Conservation (phyloP, 2,888 invertebrate species). For the Junonia oenone region DNA sequence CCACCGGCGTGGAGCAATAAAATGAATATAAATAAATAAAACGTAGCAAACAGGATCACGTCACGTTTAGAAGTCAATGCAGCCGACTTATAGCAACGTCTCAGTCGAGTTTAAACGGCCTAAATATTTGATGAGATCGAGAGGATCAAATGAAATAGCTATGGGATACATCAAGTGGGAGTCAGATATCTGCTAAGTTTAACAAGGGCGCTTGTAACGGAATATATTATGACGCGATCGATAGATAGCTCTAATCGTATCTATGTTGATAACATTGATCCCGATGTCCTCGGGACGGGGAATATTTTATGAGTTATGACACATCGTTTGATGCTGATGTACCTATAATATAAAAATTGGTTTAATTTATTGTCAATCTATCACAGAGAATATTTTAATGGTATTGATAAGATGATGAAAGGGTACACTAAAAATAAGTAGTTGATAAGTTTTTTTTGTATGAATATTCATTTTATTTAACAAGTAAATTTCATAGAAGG, state of each 20-base stretch:
- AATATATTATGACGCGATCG: conserved; percentile 66
- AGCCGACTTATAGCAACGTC: conserved; percentile 46
- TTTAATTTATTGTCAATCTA: too few species aligned
- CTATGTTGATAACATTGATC: conserved; percentile 29
- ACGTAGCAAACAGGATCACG: conserved; percentile 34
- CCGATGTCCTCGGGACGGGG: conserved; percentile 15
- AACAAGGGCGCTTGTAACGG: conserved; percentile 68
- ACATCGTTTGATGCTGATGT: background rate
- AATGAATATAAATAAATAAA: conserved; percentile 36
- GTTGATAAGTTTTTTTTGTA: too few species aligned
- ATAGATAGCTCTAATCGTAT: conserved; percentile 45
- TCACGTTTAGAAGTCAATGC: conserved; percentile 47
- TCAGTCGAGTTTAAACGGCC: conserved; percentile 65
- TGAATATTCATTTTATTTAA: too few species aligned
- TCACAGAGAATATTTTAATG: too few species aligned
- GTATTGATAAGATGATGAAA: too few species aligned
- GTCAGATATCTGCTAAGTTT: conserved; percentile 52
- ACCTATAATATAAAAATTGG: background rate
- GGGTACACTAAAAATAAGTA: too few species aligned
- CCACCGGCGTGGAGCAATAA: conserved; percentile 26
- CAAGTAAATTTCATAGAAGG: too few species aligned
- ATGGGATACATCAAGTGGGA: conserved; percentile 53
- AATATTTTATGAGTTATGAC: conserved; percentile 17
- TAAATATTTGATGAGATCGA: conserved; percentile 74
- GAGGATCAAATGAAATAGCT: conserved; percentile 70